These are phyloP conservation scores for Apistogramma diplotaenia DNA, from an alignment of 2,113 vertebrate genomes.

Conservation along the genomic window DNA sequence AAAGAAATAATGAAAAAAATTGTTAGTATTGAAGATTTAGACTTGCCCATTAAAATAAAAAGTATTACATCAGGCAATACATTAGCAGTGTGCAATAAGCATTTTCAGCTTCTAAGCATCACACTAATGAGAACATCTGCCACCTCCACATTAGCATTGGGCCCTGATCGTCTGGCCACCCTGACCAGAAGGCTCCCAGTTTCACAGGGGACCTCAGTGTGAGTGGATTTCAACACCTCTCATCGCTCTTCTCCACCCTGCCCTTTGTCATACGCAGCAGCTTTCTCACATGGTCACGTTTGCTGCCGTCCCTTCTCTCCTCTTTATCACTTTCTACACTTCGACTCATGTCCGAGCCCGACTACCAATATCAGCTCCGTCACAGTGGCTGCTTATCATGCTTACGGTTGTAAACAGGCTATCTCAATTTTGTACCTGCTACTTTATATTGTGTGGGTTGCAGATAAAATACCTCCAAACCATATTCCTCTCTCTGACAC, in stretches of 20 bases:
- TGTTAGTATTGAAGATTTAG: neutral
- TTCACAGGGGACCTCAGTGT: constrained; percentile 32
- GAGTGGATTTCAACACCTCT: constrained; percentile 36
- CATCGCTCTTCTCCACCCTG: constrained; percentile 49
- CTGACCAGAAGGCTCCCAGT: constrained; percentile 51
- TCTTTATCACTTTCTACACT: constrained; percentile 49
- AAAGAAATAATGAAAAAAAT: neutral
- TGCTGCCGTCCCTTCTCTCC: constrained; percentile 2
- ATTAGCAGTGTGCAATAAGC: constrained; percentile 19
- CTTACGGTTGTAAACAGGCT: neutral
- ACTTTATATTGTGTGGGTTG: constrained; percentile 1
- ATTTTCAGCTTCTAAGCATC: constrained; percentile 41
- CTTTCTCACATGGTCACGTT: constrained; percentile 41
- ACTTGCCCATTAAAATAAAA: constrained; percentile 9
- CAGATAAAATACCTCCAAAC: constrained; percentile 46
- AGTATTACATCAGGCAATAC: constrained; percentile 12
- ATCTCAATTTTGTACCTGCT: constrained; percentile 24
- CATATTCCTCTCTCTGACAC: constrained; percentile 35
- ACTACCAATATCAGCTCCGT: neutral
- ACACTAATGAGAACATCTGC: constrained; percentile 67
- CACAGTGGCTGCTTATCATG: constrained; percentile 7
- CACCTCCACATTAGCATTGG: constrained; percentile 55
- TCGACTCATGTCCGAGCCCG: constrained; percentile 11
- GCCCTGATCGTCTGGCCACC: constrained; percentile 36
- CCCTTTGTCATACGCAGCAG: constrained; percentile 27